Conservation (phyloP, 2,797 vertebrate genomes). For the Oryzias dopingdopingensis region DNA sequence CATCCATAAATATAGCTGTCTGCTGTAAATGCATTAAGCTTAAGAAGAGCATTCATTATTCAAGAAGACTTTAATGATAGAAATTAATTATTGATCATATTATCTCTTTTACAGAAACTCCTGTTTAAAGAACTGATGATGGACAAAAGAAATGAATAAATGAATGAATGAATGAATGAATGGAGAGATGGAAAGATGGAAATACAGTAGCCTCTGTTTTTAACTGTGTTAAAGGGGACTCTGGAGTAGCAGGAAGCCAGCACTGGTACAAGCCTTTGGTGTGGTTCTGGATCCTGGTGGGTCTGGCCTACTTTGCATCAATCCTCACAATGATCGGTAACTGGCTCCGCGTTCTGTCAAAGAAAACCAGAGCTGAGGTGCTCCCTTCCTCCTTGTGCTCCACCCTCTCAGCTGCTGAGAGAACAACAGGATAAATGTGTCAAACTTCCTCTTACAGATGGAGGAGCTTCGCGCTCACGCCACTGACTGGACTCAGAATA, state of each 20-base stretch:
- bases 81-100: conserved; percentile 55
- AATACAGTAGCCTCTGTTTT: background rate
- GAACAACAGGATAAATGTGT: background rate
- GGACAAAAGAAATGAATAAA: too few species aligned
- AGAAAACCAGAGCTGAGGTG: conserved; percentile 90
- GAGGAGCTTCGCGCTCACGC: conserved; percentile 88
- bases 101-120: conserved; percentile 8
- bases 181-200: background rate
- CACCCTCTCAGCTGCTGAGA: background rate
- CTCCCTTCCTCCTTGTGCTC: background rate
- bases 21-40: conserved; percentile 42
- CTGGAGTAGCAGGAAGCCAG: conserved; percentile 63
- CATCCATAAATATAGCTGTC: conserved; percentile 32
- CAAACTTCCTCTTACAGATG: conserved; percentile 74
- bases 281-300: conserved; percentile 92
- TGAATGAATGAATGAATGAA: background rate
- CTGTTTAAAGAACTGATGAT: background rate
- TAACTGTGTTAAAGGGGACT: conserved; percentile 71
- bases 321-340: conserved; percentile 91
- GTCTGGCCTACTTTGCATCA: conserved; percentile 90
- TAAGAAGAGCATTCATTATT: conserved; percentile 53
- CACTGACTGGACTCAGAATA: conserved; percentile 88
- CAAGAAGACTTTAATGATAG: conserved; percentile 20
- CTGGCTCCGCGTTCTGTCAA: conserved; percentile 86
- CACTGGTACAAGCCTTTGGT: conserved; percentile 89